Percentiles rank a stretch among this genome's conserved stretches.
These are phyloP conservation scores for Apamea anceps DNA, from an alignment of 2,888 invertebrate genomes.

Conservation along the genomic window DNA sequence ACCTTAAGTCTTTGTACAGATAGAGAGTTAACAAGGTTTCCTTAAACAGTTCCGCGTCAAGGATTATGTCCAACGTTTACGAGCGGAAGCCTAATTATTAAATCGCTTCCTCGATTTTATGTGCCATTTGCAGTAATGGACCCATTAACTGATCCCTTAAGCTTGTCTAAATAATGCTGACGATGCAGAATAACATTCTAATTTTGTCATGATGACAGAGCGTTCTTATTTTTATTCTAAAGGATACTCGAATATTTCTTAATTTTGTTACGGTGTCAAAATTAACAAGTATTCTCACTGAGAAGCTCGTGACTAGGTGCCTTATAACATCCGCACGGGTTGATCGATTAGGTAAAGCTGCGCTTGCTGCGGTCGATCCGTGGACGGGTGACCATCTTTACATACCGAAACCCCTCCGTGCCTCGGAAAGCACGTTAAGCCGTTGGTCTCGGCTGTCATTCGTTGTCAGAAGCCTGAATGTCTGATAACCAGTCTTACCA, in stretches of 20 bases:
- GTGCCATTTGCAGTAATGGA: constrained; percentile 38
- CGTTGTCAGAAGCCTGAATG: background rate
- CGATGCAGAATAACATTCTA: background rate
- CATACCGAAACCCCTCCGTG: too few species aligned
- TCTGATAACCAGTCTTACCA: too few species aligned
- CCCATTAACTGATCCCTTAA: constrained; percentile 30
- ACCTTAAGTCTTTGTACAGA: background rate
- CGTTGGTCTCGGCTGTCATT: too few species aligned
- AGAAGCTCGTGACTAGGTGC: too few species aligned
- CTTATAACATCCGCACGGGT: too few species aligned
- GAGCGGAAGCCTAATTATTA: constrained; percentile 41
- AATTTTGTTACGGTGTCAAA: background rate
- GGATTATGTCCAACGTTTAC: constrained; percentile 43
- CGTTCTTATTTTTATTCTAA: background rate
- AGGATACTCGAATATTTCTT: background rate
- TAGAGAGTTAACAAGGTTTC: constrained; percentile 5
- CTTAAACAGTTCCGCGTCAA: background rate
- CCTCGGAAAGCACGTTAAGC: background rate
- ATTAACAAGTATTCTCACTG: background rate
- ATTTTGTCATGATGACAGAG: background rate
- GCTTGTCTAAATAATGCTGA: constrained; percentile 22
- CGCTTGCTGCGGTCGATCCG: too few species aligned
- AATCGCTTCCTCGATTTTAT: constrained; percentile 48
- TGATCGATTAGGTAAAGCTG: too few species aligned
- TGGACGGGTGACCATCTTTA: too few species aligned